A percentile compares a stretch with the other conserved stretches of the same genome.
Conservation (phyloP, 2,113 vertebrate species). For the Desmodus rotundus region DNA sequence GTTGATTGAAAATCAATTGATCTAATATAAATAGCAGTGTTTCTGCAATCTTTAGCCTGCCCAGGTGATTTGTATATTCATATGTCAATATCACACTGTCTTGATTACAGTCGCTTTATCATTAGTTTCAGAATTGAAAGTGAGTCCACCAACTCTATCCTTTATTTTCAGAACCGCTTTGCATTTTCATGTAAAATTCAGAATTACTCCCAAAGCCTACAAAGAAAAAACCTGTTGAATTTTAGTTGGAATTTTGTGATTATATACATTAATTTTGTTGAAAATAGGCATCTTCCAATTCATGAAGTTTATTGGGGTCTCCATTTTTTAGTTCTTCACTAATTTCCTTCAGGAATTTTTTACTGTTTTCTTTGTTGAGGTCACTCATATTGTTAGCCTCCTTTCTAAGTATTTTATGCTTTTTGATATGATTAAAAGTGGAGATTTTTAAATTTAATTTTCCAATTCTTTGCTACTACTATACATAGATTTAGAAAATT, state of each 20-base stretch:
- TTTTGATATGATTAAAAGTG: neutral
- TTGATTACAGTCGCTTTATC: neutral
- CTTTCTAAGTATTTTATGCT: neutral
- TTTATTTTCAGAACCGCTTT: neutral
- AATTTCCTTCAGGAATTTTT: neutral
- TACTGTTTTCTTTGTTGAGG: neutral
- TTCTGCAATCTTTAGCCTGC: neutral
- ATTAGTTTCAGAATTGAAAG: neutral
- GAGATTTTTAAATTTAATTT: neutral
- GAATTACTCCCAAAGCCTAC: neutral
- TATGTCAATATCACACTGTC: neutral
- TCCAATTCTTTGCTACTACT: neutral
- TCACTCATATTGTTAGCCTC: neutral
- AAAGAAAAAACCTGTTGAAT: neutral
- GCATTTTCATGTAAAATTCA: neutral
- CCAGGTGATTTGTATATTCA: neutral
- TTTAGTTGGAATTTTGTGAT: neutral
- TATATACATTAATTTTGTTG: neutral
- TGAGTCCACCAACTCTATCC: neutral
- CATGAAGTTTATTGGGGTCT: neutral
- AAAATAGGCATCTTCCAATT: neutral
- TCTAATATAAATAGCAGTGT: neutral
- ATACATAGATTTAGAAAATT: neutral
- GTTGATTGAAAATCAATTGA: slow-evolving; percentile 3
- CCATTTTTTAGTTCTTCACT: neutral